Evolutionary conservation across 37 sponge, comb jelly and placozoan species (phyloP), one percentile per base, ranked within the genome.

Genomic region (Mnemiopsis leidyi): DNA sequence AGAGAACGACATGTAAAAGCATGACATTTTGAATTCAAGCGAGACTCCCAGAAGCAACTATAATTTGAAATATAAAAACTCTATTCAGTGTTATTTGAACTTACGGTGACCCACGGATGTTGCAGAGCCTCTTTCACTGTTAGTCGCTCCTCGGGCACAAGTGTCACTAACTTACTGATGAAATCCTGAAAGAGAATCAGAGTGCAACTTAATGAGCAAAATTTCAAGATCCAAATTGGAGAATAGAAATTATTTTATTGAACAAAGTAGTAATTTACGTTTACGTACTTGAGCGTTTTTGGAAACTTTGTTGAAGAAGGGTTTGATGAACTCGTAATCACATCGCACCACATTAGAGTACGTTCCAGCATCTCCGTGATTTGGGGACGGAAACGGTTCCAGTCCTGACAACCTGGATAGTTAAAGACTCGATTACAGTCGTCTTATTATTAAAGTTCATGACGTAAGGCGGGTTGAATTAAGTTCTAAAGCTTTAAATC

Each of bases 261-360:
- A n/a, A n/a, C n/a, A 61, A 61, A 61, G 18, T 61, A 18, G 18
- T 9, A 61, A 21, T 61, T 18, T 9, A 61, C 68, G 68, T 21
- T 9, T 61, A 21, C 29, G 7, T 69, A 69, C 73, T 25, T 69
- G 35, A 20, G 82, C 82, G 29, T 79, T 79, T 35, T 36, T 79
- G 7, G 82, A 79, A 33, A 79, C 29, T 35, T 79, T 79, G 82
- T 79, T 79, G 82, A 79, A 79, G 82, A 79, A 79, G 32, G 82
- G 82, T 35, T 79, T 79, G 38, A 79, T 79, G 36, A 79, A 79
- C 37, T 79, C 82, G 82, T 23, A 79, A 5, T 79, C 82, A 21
- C 82, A 79, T 3, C 36, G 82, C 36, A 79, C 82, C 3, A 79
- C 82, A 23, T 79, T 79, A 5, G 82, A 79, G 36, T 79, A 79